phyloP scores from a whole-genome alignment of 2,113 vertebrate genomes.

The Psephotus haematonotus region DNA sequence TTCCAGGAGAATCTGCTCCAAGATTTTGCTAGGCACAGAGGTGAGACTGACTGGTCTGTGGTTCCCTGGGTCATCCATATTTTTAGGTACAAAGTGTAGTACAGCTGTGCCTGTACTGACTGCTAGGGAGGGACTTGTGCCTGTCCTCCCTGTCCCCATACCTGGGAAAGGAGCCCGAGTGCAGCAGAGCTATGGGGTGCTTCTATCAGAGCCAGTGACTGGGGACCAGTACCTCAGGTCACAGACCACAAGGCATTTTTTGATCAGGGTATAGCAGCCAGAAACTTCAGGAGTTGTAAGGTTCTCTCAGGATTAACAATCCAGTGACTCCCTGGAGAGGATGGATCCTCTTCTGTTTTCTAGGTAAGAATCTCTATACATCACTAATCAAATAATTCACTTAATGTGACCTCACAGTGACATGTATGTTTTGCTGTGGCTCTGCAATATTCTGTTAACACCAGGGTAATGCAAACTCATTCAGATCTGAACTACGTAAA shows the following conservation, averaged over 20 bases:
- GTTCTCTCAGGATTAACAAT: background rate
- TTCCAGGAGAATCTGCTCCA: too few species aligned
- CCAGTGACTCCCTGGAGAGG: background rate
- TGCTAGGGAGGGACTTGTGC: background rate
- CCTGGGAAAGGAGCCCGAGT: background rate
- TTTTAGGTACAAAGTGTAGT: background rate
- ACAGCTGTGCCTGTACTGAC: background rate
- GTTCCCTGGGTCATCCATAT: too few species aligned
- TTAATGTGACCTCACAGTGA: background rate
- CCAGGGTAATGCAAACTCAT: too few species aligned
- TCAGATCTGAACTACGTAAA: background rate
- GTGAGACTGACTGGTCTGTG: too few species aligned
- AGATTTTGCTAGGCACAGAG: too few species aligned
- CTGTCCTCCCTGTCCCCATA: background rate
- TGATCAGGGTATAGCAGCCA: background rate
- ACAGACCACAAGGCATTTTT: background rate
- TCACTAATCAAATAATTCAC: background rate
- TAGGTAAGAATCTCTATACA: background rate
- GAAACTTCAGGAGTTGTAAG: background rate
- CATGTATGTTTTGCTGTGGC: background rate
- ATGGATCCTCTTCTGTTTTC: background rate
- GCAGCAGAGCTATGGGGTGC: background rate
- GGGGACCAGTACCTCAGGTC: background rate
- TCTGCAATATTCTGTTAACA: background rate
- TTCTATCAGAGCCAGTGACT: background rate